Base-by-base conservation (phyloP, 2,888 invertebrate genomes). In the Biston betularia region DNA sequence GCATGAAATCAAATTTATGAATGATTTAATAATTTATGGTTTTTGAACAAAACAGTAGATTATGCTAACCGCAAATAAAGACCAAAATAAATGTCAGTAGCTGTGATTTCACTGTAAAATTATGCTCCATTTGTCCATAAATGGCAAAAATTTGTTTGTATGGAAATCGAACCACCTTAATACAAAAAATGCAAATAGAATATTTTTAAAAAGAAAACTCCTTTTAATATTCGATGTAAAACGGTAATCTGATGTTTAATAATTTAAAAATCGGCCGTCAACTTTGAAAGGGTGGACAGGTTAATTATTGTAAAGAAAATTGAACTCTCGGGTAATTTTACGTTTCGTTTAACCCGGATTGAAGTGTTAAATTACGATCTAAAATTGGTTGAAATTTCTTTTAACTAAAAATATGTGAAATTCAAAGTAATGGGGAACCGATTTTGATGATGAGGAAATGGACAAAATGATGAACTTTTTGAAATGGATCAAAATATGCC, bases 301-400 rank as follows among this genome's bases (percentile, higher is more conserved):
- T 71, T 63, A 73, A 75, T 75, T 75, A 75, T 72, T 68, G 65
- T 69, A 62, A 67, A 71, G 73, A 69, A 73, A 73, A 73, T 73
- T 70, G 65, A 73, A 73, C 73, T 72, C 65, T 59, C 49, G 59
- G 54, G 55, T 71, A 72, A 77, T 75, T 77, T 75, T 68, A 73
- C 75, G 74, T 72, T 74, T 75, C 74, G 71, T 73, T 75, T 70
- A 69, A 60, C 68, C 49, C 42, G 50, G 71, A 75, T 75, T 75
- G 73, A 71, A 74, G 75, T 74, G 74, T 73, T 75, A 73, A 73
- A 73, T 75, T 75, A 71, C 69, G 70, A 56, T 38, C 48, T 65
- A 34, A 68, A 71, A 71, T 72, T 70, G 52, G 63, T 67, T 57
- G 44, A 62, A 65, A 69, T 69, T 70, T 35, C 62, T 65, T 69